A percentile compares a stretch with the other conserved stretches of the same genome.
These are phyloP conservation scores for Sipha maydis DNA, from an alignment of 2,888 invertebrate species.

Conservation along the genomic window DNA sequence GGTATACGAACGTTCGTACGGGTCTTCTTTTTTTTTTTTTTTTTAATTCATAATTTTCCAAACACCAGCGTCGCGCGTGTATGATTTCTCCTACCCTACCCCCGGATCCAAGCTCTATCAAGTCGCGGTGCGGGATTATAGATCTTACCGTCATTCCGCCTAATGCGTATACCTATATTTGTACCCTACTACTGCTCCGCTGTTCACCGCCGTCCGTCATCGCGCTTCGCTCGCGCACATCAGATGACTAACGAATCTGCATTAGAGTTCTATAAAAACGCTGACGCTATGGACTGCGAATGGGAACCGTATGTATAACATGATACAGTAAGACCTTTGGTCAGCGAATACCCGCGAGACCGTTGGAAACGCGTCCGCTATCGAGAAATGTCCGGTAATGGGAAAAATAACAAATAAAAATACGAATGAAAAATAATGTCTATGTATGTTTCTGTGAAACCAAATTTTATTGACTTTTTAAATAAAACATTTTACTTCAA, in stretches of 20 bases:
- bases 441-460: too few relatives aligned
- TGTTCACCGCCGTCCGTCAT: neutral
- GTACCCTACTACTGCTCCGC: neutral
- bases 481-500: too few relatives aligned
- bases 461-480: too few relatives aligned
- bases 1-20: too few relatives aligned
- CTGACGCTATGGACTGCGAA: neutral
- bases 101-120: neutral
- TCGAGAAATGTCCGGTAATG: too few relatives aligned
- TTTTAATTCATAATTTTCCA: conserved; percentile 42
- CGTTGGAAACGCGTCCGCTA: too few relatives aligned
- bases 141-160: conserved; percentile 37
- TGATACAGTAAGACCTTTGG: too few relatives aligned
- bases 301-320: neutral
- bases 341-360: too few relatives aligned
- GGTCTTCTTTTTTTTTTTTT: neutral
- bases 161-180: neutral
- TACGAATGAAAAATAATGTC: too few relatives aligned
- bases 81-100: too few relatives aligned
- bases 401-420: too few relatives aligned
- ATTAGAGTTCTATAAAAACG: neutral
- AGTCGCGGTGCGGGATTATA: conserved; percentile 13
- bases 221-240: neutral
- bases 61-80: neutral
- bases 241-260: neutral